Evolutionary conservation across 2,113 vertebrate genomes (phyloP).

Genomic region (Ariopsis seemanni): DNA sequence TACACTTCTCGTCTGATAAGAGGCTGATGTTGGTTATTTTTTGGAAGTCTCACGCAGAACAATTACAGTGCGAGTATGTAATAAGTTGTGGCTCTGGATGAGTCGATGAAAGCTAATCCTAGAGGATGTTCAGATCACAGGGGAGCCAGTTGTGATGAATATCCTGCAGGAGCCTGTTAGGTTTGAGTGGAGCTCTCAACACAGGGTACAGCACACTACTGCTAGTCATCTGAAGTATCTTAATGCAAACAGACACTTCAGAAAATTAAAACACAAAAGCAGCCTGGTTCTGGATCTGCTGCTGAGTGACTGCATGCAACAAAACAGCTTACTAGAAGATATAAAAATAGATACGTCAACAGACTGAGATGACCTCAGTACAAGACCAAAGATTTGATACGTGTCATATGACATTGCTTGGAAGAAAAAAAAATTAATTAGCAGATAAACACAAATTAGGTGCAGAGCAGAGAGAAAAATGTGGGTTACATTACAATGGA

Average conservation of each 20-base stretch:
- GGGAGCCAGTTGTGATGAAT: slow-evolving; percentile 22
- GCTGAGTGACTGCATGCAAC: not conserved
- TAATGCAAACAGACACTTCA: slow-evolving; percentile 25
- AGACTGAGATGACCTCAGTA: not conserved
- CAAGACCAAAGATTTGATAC: not conserved
- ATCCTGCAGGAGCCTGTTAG: slow-evolving; percentile 31
- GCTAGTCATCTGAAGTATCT: slow-evolving; percentile 7
- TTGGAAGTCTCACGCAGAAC: slow-evolving; percentile 5
- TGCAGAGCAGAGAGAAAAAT: not conserved
- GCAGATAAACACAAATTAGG: not conserved
- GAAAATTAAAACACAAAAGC: slow-evolving; percentile 20
- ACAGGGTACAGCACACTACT: slow-evolving; percentile 24
- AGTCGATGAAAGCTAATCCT: slow-evolving; percentile 39
- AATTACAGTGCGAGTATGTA: slow-evolving; percentile 5
- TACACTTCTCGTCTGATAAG: slow-evolving; percentile 25
- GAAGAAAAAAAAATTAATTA: not conserved
- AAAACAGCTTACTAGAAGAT: not conserved
- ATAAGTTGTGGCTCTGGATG: slow-evolving; percentile 36
- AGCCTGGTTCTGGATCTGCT: not conserved
- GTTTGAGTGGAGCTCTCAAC: slow-evolving; percentile 5
- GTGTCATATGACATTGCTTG: not conserved
- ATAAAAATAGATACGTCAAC: not conserved
- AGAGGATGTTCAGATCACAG: slow-evolving; percentile 25
- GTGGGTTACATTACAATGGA: not conserved
- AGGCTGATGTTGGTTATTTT: slow-evolving; percentile 37